Conservation (phyloP, 2,113 vertebrate genomes). For the Brachyistius frenatus region DNA sequence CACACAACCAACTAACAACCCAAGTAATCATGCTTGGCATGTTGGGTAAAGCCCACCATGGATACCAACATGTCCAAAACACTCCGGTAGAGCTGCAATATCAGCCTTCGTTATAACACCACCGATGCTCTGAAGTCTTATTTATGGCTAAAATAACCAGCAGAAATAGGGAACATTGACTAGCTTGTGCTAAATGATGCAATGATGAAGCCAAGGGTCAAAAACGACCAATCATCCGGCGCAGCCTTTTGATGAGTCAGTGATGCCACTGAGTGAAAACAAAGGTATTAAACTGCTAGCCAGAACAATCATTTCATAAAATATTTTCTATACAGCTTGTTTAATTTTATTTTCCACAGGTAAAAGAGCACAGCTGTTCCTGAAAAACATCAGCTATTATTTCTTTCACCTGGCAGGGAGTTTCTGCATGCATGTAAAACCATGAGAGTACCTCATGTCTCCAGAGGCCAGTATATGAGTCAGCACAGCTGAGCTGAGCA, state of each 20-base stretch:
- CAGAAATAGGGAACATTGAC: constrained; percentile 72
- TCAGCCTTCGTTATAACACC: constrained; percentile 60
- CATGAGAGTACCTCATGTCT: constrained; percentile 63
- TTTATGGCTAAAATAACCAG: constrained; percentile 76
- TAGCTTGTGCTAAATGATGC: constrained; percentile 54
- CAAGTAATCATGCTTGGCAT: constrained; percentile 51
- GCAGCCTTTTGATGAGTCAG: constrained; percentile 61
- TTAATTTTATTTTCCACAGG: constrained; percentile 68
- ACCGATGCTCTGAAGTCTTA: constrained; percentile 55
- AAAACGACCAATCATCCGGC: constrained; percentile 54
- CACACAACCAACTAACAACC: constrained; percentile 39
- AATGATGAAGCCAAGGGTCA: constrained; percentile 61
- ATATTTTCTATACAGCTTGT: constrained; percentile 59
- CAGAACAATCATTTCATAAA: constrained; percentile 58
- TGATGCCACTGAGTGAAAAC: constrained; percentile 67
- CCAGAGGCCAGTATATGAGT: constrained; percentile 75
- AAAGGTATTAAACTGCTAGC: constrained; percentile 56
- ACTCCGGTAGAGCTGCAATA: constrained; percentile 53
- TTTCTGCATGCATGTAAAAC: constrained; percentile 68
- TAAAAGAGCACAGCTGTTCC: constrained; percentile 66
- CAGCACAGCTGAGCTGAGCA: constrained; percentile 72
- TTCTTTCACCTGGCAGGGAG: constrained; percentile 68
- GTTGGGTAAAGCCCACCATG: constrained; percentile 49
- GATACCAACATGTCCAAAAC: constrained; percentile 67
- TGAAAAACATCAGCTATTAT: constrained; percentile 65